Evolutionary conservation across 2,888 invertebrate genomes (phyloP).

Genomic region (Melieria omissa): DNA sequence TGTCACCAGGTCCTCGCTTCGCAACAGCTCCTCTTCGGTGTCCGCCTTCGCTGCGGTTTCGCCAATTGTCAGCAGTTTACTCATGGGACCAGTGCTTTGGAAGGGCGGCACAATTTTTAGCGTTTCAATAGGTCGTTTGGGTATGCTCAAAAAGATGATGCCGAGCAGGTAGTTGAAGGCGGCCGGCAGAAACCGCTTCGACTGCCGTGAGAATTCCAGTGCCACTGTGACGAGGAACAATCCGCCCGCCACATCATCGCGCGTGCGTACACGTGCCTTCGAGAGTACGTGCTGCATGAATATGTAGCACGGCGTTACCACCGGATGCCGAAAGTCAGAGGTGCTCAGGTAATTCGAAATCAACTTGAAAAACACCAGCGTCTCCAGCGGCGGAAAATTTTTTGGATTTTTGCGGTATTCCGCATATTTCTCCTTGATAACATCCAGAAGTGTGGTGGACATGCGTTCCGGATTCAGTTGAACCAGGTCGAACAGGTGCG

Average conservation of each 20-base stretch:
- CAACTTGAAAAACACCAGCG: slow-evolving; percentile 84
- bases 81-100: slow-evolving; percentile 69
- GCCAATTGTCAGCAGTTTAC: slow-evolving; percentile 71
- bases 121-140: slow-evolving; percentile 71
- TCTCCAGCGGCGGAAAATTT: slow-evolving; percentile 75
- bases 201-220: slow-evolving; percentile 81
- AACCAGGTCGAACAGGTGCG: slow-evolving; percentile 75
- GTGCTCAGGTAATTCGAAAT: slow-evolving; percentile 84
- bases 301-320: slow-evolving; percentile 85
- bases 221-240: slow-evolving; percentile 79
- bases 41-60: slow-evolving; percentile 49
- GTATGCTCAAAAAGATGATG: slow-evolving; percentile 77
- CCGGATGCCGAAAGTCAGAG: slow-evolving; percentile 89
- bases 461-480: slow-evolving; percentile 77
- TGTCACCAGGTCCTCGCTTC: slow-evolving; percentile 70
- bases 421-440: slow-evolving; percentile 78
- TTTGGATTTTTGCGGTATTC: slow-evolving; percentile 72
- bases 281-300: slow-evolving; percentile 85
- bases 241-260: slow-evolving; percentile 79
- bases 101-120: slow-evolving; percentile 78
- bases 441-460: slow-evolving; percentile 74
- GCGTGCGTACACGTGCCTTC: slow-evolving; percentile 72
- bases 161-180: slow-evolving; percentile 83
- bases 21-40: slow-evolving; percentile 53
- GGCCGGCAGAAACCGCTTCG: slow-evolving; percentile 84